A percentile compares a stretch with the other conserved stretches of the same genome.
phyloP scores from a whole-genome alignment of 2,797 vertebrate species.

The Megaceryle alcyon region DNA sequence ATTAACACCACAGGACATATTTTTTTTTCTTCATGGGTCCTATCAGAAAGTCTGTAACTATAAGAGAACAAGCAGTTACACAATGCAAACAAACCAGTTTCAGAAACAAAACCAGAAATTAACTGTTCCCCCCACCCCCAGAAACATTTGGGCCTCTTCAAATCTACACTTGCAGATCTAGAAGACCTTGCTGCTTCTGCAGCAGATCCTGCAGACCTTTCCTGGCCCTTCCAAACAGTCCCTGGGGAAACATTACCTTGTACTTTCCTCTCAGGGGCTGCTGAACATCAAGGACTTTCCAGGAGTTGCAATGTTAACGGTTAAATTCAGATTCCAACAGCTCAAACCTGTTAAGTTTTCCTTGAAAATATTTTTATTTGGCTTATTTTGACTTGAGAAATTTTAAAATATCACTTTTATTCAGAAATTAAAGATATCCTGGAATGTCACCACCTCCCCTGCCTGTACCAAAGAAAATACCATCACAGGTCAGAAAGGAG shows the following conservation, averaged over 20 bases:
- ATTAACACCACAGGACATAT: background rate
- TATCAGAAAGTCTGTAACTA: constrained; percentile 37
- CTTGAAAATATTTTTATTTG: background rate
- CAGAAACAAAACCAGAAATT: background rate
- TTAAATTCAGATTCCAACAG: background rate
- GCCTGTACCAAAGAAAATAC: background rate
- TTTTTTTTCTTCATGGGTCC: constrained; percentile 15
- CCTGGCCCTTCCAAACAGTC: background rate
- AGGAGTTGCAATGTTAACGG: background rate
- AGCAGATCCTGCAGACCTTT: background rate
- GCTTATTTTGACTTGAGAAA: background rate
- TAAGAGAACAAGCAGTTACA: constrained; percentile 55
- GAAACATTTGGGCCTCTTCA: background rate
- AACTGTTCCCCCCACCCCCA: background rate
- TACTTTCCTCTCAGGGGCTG: background rate
- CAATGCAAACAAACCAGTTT: background rate
- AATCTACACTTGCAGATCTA: background rate
- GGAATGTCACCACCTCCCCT: background rate
- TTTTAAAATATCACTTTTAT: background rate
- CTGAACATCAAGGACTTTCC: background rate
- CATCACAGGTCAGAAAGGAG: background rate
- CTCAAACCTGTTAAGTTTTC: background rate
- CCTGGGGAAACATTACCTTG: background rate
- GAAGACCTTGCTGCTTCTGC: background rate
- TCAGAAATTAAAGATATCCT: background rate